phyloP scores from a whole-genome alignment of 2,113 vertebrate species.

The Promerops cafer region DNA sequence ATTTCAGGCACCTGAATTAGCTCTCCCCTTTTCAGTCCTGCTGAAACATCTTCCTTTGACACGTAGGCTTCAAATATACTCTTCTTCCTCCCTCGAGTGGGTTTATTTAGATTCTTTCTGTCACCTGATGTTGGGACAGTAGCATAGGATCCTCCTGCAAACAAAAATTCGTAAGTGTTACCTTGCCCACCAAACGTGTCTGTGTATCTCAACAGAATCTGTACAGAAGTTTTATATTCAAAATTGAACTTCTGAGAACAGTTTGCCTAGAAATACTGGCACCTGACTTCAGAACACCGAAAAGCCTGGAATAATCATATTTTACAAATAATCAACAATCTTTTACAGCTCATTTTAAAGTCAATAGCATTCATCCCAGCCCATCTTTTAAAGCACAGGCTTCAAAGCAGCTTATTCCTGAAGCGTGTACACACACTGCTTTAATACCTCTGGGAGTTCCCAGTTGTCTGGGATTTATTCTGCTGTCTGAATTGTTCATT shows the following conservation, averaged over 20 bases:
- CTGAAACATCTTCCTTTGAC: constrained; percentile 82
- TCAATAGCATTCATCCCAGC: not conserved
- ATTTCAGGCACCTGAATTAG: constrained; percentile 84
- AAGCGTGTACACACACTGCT: constrained; percentile 15
- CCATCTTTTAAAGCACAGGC: constrained; percentile 7
- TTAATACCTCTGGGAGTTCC: constrained; percentile 72
- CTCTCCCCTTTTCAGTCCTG: constrained; percentile 87
- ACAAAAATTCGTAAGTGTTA: constrained; percentile 13
- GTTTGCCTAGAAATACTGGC: not conserved
- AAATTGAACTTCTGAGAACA: not conserved
- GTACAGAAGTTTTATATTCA: not conserved
- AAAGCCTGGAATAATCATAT: not conserved
- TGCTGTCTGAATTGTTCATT: constrained; percentile 67
- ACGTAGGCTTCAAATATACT: constrained; percentile 89
- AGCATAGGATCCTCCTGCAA: constrained; percentile 67
- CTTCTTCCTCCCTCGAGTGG: constrained; percentile 77
- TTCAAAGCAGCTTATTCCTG: constrained; percentile 44
- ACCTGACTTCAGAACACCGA: not conserved
- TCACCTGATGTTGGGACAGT: constrained; percentile 64
- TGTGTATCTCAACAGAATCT: not conserved
- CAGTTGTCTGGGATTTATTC: constrained; percentile 60
- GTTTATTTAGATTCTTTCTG: constrained; percentile 74
- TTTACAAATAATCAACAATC: not conserved
- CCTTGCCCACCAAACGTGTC: not conserved
- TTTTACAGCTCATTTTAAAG: constrained; percentile 11